Evolutionary conservation across 2,888 invertebrate species (phyloP), one percentile per base, ranked within the genome.

Genomic region (Lepetodrilus schrolli): DNA sequence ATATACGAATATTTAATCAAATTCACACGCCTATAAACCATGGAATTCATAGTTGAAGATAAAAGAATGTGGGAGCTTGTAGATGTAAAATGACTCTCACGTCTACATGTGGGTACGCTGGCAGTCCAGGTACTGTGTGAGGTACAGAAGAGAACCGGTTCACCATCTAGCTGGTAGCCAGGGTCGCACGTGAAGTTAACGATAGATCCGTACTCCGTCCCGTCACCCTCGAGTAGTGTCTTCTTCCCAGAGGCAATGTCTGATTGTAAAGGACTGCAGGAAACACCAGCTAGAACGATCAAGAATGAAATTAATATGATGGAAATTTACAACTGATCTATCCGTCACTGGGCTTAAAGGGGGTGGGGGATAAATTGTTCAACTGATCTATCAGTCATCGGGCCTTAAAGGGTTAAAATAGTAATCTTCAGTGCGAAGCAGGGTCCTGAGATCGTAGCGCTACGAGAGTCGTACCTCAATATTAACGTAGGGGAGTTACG

Each of bases 111-210:
- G 1, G 84, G 84, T 8, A 47, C 36, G 1, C 30, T 13, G 5
- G 76, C 78, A 1, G 80, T 74, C 83, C 84, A 87, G 0, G 66
- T 70, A 1, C 82, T 82, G 34, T 80, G 30, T 13, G 81, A 76
- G 17, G 80, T 75, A 72, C 87, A 87, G 66, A 83, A 78, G 3
- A 83, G 51, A 23, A 82, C 81, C 4, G 85, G 79, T 10, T 74
- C 74, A 4, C 85, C 87, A 0, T 79, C 75, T 20, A 87, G 47
- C 65, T 84, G 79, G 70, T 79, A 86, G 0, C 86, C 87, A n/a
- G 70, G 70, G 51, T 81, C 43, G 77, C 86, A 87, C n/a, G 58
- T 38, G 65, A 81, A 87, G 10, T 73, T 69, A 21, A 82, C 49
- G 30, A 83, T 78, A 8, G 83, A 77, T 0, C 83, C 83, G 66